phyloP scores from a whole-genome alignment of 2,797 vertebrate species.

The Alauda arvensis region DNA sequence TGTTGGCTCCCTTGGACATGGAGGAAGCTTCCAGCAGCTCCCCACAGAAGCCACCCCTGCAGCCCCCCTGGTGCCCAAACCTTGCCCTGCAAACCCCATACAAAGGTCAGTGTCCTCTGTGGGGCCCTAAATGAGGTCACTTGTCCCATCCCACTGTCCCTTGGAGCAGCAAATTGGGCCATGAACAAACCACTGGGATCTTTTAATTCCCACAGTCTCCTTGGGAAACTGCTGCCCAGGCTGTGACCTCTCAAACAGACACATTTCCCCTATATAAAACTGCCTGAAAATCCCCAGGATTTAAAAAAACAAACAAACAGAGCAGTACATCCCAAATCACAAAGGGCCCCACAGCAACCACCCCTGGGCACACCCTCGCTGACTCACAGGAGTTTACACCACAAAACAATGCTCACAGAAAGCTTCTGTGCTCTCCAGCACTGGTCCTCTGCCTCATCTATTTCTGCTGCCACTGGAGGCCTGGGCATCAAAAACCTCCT shows the following conservation, averaged over 20 bases:
- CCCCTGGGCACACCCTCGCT: neutral
- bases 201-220: neutral
- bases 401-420: neutral
- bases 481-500: neutral
- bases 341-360: neutral
- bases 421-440: neutral
- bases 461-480: neutral
- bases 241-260: neutral
- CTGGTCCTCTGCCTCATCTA: neutral
- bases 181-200: neutral
- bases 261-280: rapidly evolving
- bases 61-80: neutral
- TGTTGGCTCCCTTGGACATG: neutral
- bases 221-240: neutral
- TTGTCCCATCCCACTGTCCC: neutral
- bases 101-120: neutral
- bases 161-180: neutral
- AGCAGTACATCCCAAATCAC: neutral
- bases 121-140: neutral
- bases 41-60: neutral
- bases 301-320: neutral
- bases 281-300: neutral
- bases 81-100: neutral
- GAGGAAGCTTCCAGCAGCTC: neutral
- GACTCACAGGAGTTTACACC: neutral